phyloP scores from a whole-genome alignment of 35 echinoderm and acorn worm genomes.

The Heliocidaris erythrogramma region DNA sequence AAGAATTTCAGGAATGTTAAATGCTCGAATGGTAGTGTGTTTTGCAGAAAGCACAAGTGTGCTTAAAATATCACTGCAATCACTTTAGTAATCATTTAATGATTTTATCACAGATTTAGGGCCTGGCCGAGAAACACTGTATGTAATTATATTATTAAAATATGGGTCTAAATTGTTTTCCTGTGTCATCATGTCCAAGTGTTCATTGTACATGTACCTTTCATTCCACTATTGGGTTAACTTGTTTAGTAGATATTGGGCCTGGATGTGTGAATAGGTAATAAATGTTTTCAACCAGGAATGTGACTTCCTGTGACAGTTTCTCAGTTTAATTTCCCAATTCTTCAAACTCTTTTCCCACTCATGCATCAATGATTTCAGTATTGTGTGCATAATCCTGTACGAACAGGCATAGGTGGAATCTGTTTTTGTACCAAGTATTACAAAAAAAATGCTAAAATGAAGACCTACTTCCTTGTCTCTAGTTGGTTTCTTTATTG shows the following conservation, averaged over 20 bases:
- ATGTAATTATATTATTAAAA: too few species aligned
- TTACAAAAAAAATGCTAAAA: neutral
- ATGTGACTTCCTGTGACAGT: neutral
- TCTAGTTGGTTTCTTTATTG: neutral
- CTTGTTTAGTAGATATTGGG: too few species aligned
- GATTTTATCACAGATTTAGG: too few species aligned
- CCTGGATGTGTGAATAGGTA: neutral
- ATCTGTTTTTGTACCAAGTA: neutral
- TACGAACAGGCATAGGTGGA: neutral
- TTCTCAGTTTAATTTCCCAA: neutral
- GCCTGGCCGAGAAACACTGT: too few species aligned
- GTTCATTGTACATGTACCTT: too few species aligned
- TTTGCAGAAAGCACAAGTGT: neutral
- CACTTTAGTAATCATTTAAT: too few species aligned
- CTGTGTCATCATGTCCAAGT: too few species aligned
- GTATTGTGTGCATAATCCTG: too few species aligned
- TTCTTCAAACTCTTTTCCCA: neutral
- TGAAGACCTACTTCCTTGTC: neutral
- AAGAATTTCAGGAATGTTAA: neutral
- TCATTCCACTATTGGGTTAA: too few species aligned
- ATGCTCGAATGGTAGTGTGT: neutral
- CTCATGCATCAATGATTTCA: neutral
- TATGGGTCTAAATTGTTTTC: too few species aligned
- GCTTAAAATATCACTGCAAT: too few species aligned
- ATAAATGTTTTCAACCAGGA: neutral